Conservation (phyloP, 2,888 invertebrate species). For the Mythimna albipuncta region DNA sequence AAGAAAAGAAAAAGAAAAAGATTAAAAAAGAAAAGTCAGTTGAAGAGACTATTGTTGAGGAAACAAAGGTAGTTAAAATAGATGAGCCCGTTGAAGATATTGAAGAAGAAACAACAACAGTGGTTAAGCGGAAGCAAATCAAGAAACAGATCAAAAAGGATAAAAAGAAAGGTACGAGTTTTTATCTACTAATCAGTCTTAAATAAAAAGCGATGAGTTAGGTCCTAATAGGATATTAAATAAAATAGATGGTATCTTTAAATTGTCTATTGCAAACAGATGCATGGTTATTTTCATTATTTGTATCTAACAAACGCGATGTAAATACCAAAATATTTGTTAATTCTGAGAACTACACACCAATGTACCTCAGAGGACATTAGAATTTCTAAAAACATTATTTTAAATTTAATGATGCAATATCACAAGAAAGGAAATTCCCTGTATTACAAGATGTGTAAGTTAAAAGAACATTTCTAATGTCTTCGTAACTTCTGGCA, state of each 20-base stretch:
- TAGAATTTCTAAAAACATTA: constrained; percentile 23
- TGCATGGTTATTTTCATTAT: constrained; percentile 79
- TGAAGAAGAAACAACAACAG: constrained; percentile 56
- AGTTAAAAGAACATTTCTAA: constrained; percentile 19
- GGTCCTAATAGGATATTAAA: constrained; percentile 1
- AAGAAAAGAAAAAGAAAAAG: constrained; percentile 38
- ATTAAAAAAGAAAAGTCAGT: constrained; percentile 67
- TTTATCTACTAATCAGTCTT: neutral
- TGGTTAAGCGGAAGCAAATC: constrained; percentile 58
- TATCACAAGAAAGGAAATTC: neutral
- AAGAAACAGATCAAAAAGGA: constrained; percentile 71
- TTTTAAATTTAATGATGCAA: too few species aligned
- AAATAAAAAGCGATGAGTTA: neutral
- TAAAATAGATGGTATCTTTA: constrained; percentile 22
- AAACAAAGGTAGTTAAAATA: constrained; percentile 31
- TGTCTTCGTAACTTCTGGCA: neutral
- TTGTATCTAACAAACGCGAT: constrained; percentile 51
- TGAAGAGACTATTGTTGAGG: constrained; percentile 54
- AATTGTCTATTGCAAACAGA: constrained; percentile 71
- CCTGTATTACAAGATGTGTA: neutral
- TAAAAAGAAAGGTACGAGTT: constrained; percentile 71
- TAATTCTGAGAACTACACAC: constrained; percentile 9
- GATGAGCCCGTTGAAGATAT: constrained; percentile 63
- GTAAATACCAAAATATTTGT: constrained; percentile 44
- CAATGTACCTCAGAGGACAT: constrained; percentile 18